Evolutionary conservation across 1,140 invertebrate genomes (phyloP).

Genomic region (Pararge aegeria): DNA sequence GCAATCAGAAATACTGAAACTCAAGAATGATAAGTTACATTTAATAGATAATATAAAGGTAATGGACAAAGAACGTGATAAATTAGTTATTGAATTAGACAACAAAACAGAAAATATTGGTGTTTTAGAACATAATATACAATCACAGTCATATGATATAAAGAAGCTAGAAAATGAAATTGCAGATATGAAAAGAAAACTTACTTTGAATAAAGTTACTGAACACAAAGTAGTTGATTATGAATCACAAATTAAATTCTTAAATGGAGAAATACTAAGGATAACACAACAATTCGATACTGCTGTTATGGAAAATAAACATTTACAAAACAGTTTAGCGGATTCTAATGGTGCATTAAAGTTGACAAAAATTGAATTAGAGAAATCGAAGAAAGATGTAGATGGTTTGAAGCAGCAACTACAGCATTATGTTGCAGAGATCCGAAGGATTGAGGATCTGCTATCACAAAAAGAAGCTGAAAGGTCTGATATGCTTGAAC

Average conservation of each 20-base stretch:
- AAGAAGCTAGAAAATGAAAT: conserved; percentile 69
- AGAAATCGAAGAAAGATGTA: conserved; percentile 82
- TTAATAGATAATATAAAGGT: conserved; percentile 78
- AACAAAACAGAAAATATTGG: conserved; percentile 81
- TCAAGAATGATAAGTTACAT: conserved; percentile 80
- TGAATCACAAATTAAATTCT: conserved; percentile 78
- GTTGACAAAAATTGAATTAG: conserved; percentile 81
- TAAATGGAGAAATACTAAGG: conserved; percentile 74
- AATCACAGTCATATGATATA: conserved; percentile 72
- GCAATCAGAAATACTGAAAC: conserved; percentile 78
- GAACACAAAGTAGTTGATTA: conserved; percentile 80
- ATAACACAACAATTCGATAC: conserved; percentile 77
- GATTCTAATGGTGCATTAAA: conserved; percentile 66
- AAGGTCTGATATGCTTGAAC: conserved; percentile 86
- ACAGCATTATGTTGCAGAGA: conserved; percentile 86
- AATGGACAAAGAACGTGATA: conserved; percentile 82
- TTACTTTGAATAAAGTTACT: conserved; percentile 67
- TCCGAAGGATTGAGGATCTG: conserved; percentile 85
- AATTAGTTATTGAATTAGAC: conserved; percentile 81
- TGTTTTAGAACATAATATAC: conserved; percentile 80
- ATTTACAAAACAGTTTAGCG: conserved; percentile 83
- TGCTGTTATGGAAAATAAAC: conserved; percentile 81
- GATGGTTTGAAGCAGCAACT: conserved; percentile 85
- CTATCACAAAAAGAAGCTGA: conserved; percentile 85
- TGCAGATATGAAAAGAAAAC: conserved; percentile 62